Percentiles rank a stretch among this genome's conserved stretches.
Conservation (phyloP, 2,888 invertebrate species). For the Polymixis flavicincta region DNA sequence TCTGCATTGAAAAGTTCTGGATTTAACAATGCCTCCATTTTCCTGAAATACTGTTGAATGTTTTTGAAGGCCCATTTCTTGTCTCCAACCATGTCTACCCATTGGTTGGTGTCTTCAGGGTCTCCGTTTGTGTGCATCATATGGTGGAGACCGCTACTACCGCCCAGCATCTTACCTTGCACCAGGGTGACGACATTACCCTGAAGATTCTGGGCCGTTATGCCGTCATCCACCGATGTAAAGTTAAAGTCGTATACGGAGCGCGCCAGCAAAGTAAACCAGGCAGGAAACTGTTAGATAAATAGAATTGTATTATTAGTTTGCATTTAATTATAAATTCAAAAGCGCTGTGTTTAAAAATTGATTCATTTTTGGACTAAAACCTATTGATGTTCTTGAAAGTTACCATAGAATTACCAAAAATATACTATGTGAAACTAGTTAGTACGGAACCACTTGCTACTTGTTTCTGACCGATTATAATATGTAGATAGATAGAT, state of each 20-base stretch:
- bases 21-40: conserved; percentile 21
- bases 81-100: conserved; percentile 28
- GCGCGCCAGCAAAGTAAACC: conserved; percentile 26
- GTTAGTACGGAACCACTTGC: too few species aligned
- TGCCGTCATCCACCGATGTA: conserved; percentile 31
- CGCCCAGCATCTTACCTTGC: conserved; percentile 43
- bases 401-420: too few species aligned
- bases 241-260: conserved; percentile 38
- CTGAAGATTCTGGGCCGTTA: conserved; percentile 38
- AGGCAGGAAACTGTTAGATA: too few species aligned
- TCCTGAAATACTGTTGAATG: conserved; percentile 29
- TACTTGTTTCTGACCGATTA: too few species aligned
- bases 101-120: conserved; percentile 34
- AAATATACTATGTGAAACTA: too few species aligned
- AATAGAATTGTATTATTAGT: too few species aligned
- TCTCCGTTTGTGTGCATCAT: conserved; percentile 38
- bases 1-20: neutral
- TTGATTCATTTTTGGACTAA: too few species aligned
- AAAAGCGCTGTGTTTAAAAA: too few species aligned
- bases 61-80: conserved; percentile 28
- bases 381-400: too few species aligned
- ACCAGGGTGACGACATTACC: conserved; percentile 15
- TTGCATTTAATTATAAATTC: too few species aligned
- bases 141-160: conserved; percentile 35
- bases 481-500: too few species aligned